phyloP scores from a whole-genome alignment of 2,888 invertebrate genomes.

The Drosophila mimetica region DNA sequence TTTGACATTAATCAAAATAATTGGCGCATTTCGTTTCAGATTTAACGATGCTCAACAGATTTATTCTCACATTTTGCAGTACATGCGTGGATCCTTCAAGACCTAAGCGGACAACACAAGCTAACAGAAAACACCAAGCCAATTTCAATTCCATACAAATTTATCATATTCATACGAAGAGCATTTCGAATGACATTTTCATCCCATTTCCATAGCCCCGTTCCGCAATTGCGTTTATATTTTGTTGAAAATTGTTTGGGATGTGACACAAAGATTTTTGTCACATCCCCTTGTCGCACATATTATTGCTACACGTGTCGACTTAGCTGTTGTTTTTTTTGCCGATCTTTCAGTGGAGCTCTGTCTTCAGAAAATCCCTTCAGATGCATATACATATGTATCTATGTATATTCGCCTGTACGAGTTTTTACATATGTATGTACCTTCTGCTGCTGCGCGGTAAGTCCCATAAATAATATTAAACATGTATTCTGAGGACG shows the following conservation, averaged over 20 bases:
- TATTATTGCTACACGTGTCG: slow-evolving; percentile 43
- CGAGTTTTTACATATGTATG: slow-evolving; percentile 28
- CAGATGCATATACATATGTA: neutral
- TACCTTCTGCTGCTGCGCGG: slow-evolving; percentile 36
- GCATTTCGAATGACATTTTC: slow-evolving; percentile 18
- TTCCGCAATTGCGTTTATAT: slow-evolving; percentile 51
- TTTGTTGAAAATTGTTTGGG: slow-evolving; percentile 81
- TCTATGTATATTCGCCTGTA: neutral
- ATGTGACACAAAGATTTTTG: slow-evolving; percentile 78
- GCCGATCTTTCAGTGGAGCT: slow-evolving; percentile 53
- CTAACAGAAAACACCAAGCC: slow-evolving; percentile 31
- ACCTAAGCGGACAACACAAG: slow-evolving; percentile 35
- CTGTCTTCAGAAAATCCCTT: slow-evolving; percentile 17
- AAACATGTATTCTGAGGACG: slow-evolving; percentile 65
- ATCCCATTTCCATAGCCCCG: slow-evolving; percentile 8
- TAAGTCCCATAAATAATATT: slow-evolving; percentile 77
- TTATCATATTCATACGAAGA: slow-evolving; percentile 70
- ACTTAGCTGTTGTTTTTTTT: slow-evolving; percentile 55
- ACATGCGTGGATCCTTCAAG: too few relatives aligned
- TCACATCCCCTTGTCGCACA: slow-evolving; percentile 57
- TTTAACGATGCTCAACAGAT: slow-evolving; percentile 67
- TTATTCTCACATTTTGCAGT: slow-evolving; percentile 69
- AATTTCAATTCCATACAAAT: slow-evolving; percentile 77
- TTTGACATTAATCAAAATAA: slow-evolving; percentile 80
- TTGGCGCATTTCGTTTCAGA: slow-evolving; percentile 76